Evolutionary conservation across 2,888 invertebrate genomes (phyloP).

Genomic region (Dione juno): DNA sequence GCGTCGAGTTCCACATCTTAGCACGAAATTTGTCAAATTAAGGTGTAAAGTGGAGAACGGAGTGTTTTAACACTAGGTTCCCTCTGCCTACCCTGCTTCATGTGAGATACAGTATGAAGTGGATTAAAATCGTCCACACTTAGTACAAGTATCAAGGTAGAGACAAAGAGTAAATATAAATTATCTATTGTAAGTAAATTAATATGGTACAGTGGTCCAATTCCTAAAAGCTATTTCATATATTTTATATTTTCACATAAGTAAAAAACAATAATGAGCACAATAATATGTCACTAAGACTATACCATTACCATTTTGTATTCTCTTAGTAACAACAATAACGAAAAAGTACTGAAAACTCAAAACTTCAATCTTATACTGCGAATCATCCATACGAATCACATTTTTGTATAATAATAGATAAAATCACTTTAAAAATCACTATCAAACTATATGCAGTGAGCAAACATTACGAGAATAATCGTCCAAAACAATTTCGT

Average conservation of each 20-base stretch:
- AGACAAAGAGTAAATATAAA: constrained; percentile 16
- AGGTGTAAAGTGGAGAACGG: background rate
- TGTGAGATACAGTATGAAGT: no score
- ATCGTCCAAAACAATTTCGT: constrained; percentile 11
- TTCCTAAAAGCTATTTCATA: background rate
- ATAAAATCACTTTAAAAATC: background rate
- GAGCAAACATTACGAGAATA: background rate
- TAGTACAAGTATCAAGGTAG: constrained; percentile 7
- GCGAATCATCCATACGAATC: no score
- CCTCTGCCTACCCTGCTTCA: background rate
- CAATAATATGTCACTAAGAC: background rate
- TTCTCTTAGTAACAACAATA: no score
- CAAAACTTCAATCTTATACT: no score
- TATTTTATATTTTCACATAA: background rate
- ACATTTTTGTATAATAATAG: background rate
- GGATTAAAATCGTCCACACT: background rate
- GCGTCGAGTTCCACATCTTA: no score
- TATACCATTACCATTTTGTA: no score
- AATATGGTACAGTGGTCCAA: background rate
- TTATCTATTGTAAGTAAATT: constrained; percentile 7
- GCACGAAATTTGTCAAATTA: no score
- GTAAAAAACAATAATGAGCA: background rate
- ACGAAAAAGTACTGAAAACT: no score
- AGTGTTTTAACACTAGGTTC: no score
- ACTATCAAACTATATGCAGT: background rate